phyloP scores from a whole-genome alignment of 1,140 invertebrate species.

The Riptortus pedestris region DNA sequence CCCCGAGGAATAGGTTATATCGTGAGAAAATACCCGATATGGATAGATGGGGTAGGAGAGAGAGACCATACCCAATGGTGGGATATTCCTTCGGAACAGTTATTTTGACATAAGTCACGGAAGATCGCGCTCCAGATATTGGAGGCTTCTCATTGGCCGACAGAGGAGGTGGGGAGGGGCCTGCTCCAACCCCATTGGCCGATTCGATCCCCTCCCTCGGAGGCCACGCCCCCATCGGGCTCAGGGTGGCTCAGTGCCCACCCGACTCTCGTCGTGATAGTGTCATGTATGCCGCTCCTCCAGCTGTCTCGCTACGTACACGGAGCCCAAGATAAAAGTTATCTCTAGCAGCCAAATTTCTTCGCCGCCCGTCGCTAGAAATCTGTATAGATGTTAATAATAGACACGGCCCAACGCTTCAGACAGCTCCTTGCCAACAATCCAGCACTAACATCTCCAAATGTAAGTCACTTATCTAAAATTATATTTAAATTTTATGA shows the following conservation, averaged over 20 bases:
- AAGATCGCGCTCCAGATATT: background rate
- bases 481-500: too few species aligned
- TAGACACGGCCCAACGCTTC: conserved; percentile 24
- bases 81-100: too few species aligned
- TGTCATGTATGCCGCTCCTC: background rate
- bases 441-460: conserved; percentile 24
- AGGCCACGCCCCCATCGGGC: background rate
- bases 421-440: conserved; percentile 25
- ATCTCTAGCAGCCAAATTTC: background rate
- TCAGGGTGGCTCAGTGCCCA: background rate
- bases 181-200: background rate
- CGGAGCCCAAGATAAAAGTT: background rate
- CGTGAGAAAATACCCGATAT: too few species aligned
- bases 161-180: background rate
- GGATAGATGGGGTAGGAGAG: too few species aligned
- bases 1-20: too few species aligned
- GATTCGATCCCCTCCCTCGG: background rate
- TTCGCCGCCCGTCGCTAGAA: background rate
- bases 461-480: conserved; percentile 17
- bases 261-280: background rate
- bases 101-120: conserved; percentile 17
- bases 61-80: too few species aligned
- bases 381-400: conserved; percentile 24
- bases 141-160: background rate
- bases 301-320: background rate